phyloP scores from a whole-genome alignment of 2,888 invertebrate species.

The Thymelicus acteon region DNA sequence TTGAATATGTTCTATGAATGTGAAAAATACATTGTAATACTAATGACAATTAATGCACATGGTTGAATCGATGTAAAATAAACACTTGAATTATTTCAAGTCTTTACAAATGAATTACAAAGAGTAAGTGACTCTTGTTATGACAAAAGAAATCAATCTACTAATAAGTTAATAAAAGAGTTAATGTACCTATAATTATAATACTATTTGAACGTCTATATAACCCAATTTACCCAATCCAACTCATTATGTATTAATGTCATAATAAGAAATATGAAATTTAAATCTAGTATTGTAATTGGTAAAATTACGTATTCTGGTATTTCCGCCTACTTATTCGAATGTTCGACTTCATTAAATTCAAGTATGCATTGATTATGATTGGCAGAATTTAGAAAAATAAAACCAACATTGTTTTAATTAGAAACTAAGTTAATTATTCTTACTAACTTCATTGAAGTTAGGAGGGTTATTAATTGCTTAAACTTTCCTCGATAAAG shows the following conservation, averaged over 20 bases:
- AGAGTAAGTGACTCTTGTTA: background rate
- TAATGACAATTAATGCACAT: background rate
- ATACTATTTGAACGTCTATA: background rate
- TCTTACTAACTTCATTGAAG: too few species aligned
- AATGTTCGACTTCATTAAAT: slow-evolving; percentile 24
- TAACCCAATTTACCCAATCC: background rate
- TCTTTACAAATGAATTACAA: background rate
- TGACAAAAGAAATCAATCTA: background rate
- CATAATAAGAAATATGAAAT: slow-evolving; percentile 22
- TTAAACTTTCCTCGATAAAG: too few species aligned
- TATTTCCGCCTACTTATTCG: slow-evolving; percentile 30
- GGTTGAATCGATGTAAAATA: background rate
- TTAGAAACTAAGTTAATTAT: slow-evolving; percentile 2
- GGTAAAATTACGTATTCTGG: slow-evolving; percentile 27
- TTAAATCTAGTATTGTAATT: slow-evolving; percentile 24
- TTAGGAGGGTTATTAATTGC: too few species aligned
- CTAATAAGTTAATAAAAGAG: background rate
- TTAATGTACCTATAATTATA: background rate
- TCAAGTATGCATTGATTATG: slow-evolving; percentile 12
- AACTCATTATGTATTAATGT: background rate
- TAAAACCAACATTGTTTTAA: slow-evolving; percentile 7
- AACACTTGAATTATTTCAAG: background rate
- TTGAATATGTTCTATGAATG: background rate
- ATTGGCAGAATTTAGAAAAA: slow-evolving; percentile 23
- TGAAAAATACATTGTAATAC: background rate